These are phyloP conservation scores for Pitangus sulphuratus DNA, from an alignment of 2,797 vertebrate species.

Conservation along the genomic window DNA sequence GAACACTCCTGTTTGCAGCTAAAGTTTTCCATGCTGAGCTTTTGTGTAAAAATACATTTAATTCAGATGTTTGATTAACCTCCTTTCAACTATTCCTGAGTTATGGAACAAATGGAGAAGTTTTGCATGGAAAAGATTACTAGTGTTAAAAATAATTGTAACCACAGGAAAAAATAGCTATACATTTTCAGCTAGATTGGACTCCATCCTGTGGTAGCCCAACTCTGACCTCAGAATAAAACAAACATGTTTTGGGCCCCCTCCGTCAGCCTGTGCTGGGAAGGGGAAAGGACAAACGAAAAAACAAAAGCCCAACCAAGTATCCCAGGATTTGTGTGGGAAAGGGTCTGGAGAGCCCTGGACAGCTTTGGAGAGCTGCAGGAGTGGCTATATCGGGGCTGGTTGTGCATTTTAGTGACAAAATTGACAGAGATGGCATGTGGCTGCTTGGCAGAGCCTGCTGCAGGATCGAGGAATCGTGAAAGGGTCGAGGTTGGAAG, in stretches of 20 bases:
- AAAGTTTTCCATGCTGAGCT: not conserved
- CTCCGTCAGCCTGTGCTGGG: not conserved
- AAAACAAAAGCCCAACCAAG: not conserved
- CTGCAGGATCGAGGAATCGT: not conserved
- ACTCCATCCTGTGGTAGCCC: not conserved
- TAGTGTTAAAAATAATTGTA: not conserved
- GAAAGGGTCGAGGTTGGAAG: not conserved
- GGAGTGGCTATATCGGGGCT: not conserved
- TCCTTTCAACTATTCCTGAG: not conserved
- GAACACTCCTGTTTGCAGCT: not conserved
- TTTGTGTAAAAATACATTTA: not conserved
- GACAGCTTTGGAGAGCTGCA: not conserved
- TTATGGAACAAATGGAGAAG: not conserved
- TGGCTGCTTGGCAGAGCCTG: not conserved
- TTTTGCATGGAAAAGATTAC: not conserved
- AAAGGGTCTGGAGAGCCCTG: not conserved
- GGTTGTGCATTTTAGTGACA: not conserved
- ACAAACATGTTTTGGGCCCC: not conserved
- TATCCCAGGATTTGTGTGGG: not conserved
- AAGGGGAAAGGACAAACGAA: not conserved
- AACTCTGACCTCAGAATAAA: not conserved
- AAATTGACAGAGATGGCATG: not conserved
- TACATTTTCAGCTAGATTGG: not conserved
- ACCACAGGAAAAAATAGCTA: not conserved
- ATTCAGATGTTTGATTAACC: not conserved